Base-by-base conservation (phyloP, 2,797 vertebrate genomes). In the Peromyscus eremicus region DNA sequence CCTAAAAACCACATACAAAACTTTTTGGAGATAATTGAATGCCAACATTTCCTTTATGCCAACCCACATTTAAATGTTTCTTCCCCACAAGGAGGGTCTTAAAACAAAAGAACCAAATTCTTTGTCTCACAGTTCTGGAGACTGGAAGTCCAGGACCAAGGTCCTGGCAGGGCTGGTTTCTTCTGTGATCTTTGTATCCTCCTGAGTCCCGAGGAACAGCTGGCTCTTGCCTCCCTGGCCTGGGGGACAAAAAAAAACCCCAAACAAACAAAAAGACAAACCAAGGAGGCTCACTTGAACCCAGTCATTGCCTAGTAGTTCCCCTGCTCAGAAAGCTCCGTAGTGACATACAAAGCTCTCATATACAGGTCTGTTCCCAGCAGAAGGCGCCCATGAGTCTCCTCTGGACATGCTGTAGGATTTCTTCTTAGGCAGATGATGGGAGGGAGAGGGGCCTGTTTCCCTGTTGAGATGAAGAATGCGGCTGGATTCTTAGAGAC, bases 211-310 rank as follows among this genome's bases (percentile, higher is more conserved):
- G 8, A 64, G 60, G 32, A 84, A 60, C 29, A 66, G 17, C 23
- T 7, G 16, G 68, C 17, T 57, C 55, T 64, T 4, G 4, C 27
- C 32, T 75, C 37, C 70, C 29, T 64, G 10, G 4, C 14, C 1
- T 13, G 29, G 55, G 32, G n/a, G n/a, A n/a, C n/a, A n/a, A 37
- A 83, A 83, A 43, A 43, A 43, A 43, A 43, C 4, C 43, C n/a
- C 49, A 49, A 49, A 83, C 4, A 64, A 83, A 46, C 49, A 40
- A 83, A 83, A 84, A 14, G 13, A 32, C 62, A 40, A 40, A 12
- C 0, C 0, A 3, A 27, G n/a, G 57, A 7, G 7, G 49, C 25
- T 43, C 52, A n/a, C n/a, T 10, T 10, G 1, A 37, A 60, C 19
- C 23, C 40, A 43, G 17, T 46, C 11, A 0, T 46, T 27, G 62